These are phyloP conservation scores for Xiphophorus hellerii DNA, from an alignment of 2,113 vertebrate species.

Conservation along the genomic window DNA sequence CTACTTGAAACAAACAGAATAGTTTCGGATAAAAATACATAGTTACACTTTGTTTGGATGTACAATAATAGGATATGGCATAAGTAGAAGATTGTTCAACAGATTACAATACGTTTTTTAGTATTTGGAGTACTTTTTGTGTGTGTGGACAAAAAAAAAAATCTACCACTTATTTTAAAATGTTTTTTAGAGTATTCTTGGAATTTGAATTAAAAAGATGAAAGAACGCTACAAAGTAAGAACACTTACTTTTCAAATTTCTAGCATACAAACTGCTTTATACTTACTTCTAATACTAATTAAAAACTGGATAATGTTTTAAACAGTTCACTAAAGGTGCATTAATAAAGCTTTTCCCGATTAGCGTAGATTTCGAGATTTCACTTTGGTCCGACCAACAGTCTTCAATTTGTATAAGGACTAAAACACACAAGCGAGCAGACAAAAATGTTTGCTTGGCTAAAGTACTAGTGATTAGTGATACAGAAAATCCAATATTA, in stretches of 20 bases:
- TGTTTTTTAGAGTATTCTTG: background rate
- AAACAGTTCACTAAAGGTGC: too few relatives aligned
- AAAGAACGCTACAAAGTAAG: too few relatives aligned
- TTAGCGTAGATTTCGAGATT: background rate
- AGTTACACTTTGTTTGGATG: background rate
- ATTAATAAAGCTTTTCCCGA: too few relatives aligned
- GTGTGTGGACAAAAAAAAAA: too few relatives aligned
- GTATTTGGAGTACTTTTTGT: too few relatives aligned
- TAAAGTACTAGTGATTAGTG: background rate
- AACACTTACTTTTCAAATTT: background rate
- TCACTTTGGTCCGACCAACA: background rate
- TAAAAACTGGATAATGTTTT: too few relatives aligned
- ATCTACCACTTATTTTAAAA: too few relatives aligned
- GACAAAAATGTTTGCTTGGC: background rate
- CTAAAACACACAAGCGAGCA: background rate
- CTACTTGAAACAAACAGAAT: background rate
- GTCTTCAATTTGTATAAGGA: background rate
- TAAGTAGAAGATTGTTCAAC: too few relatives aligned
- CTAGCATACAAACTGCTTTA: background rate
- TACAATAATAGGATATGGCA: background rate
- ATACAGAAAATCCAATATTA: background rate
- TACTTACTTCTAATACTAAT: background rate
- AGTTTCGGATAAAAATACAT: background rate
- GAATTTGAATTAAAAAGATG: background rate
- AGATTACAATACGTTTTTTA: too few relatives aligned